Conservation (phyloP, 2,797 vertebrate species). For the Enteromius trimaculatus region DNA sequence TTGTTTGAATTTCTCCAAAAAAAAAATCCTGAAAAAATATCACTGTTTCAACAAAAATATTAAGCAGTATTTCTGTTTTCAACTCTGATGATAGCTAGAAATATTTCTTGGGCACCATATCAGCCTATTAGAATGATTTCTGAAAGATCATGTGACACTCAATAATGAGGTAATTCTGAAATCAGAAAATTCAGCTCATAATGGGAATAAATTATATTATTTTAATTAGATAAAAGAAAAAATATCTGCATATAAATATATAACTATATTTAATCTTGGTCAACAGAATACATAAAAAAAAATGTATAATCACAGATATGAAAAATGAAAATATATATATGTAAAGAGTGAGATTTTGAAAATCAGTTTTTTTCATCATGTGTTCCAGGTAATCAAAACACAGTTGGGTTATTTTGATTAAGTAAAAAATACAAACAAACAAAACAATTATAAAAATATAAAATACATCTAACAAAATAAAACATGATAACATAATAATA, state of each 20-base stretch:
- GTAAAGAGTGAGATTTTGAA: no score
- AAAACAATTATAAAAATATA: no score
- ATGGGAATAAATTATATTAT: neutral
- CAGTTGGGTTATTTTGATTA: no score
- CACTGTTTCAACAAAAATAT: neutral
- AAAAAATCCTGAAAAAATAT: neutral
- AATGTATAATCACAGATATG: no score
- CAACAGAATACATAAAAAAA: no score
- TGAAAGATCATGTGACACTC: neutral
- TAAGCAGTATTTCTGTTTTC: neutral
- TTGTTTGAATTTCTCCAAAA: neutral
- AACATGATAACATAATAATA: no score
- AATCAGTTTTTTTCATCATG: neutral
- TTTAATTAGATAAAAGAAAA: neutral
- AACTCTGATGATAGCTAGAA: neutral
- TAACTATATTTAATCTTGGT: no score
- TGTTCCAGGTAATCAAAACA: neutral
- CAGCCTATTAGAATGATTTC: neutral
- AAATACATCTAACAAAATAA: no score
- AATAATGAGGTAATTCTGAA: neutral
- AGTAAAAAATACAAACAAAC: no score
- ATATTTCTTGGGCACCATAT: neutral
- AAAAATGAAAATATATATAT: no score
- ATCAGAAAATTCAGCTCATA: neutral
- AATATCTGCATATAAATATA: neutral